A percentile compares a stretch with the other conserved stretches of the same genome.
Conservation (phyloP, 2,888 invertebrate species). For the Agonopterix arenella region DNA sequence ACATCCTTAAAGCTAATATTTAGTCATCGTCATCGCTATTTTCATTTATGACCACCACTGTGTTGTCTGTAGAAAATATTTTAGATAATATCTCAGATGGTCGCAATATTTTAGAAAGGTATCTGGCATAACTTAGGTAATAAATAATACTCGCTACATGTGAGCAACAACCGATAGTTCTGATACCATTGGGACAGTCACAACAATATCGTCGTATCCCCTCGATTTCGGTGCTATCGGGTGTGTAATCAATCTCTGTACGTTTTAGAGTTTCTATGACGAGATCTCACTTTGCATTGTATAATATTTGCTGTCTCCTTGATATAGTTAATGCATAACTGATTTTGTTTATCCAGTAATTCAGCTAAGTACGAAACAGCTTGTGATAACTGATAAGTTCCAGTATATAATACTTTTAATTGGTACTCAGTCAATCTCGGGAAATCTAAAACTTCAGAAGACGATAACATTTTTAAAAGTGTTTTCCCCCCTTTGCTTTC, state of each 20-base stretch:
- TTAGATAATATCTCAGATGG: too few species aligned
- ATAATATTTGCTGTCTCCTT: background rate
- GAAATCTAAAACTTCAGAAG: too few species aligned
- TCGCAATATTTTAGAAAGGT: too few species aligned
- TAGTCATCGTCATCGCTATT: too few species aligned
- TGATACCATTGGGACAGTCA: conserved; percentile 1
- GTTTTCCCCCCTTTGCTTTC: background rate
- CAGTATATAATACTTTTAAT: background rate
- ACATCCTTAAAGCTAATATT: too few species aligned
- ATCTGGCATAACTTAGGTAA: too few species aligned
- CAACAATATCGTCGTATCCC: background rate
- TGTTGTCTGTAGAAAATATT: too few species aligned
- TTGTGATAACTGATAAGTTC: background rate
- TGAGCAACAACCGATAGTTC: too few species aligned
- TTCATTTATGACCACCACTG: too few species aligned
- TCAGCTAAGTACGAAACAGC: background rate
- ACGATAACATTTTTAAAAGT: background rate
- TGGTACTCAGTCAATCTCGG: background rate
- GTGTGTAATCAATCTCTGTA: background rate
- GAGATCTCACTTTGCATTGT: background rate
- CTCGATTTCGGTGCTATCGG: background rate
- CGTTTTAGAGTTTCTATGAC: background rate
- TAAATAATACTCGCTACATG: too few species aligned
- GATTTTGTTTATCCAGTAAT: background rate
- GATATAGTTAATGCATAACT: background rate